A percentile compares a stretch with the other conserved stretches of the same genome.
Conservation (phyloP, 2,797 vertebrate species). For the Acomys russatus region DNA sequence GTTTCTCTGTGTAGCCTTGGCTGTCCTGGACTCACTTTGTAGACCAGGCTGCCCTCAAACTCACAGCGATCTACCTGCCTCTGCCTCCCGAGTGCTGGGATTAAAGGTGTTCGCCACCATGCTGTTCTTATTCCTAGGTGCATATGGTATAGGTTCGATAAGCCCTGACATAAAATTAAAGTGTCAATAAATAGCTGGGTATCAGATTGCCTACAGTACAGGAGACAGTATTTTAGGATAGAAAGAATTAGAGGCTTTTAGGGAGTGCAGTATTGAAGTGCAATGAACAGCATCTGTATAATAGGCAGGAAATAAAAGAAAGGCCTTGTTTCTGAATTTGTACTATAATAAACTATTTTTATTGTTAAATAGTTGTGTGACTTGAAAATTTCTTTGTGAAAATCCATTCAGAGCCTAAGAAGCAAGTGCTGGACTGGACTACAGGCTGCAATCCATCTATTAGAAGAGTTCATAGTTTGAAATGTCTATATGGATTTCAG, state of each 20-base stretch:
- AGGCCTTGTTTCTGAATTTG: not conserved
- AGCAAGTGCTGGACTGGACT: not conserved
- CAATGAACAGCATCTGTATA: slow-evolving; percentile 6
- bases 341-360: slow-evolving; percentile 30
- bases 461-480: slow-evolving; percentile 49
- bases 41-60: too few species aligned
- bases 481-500: slow-evolving; percentile 40
- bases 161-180: slow-evolving; percentile 24
- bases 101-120: too few species aligned
- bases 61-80: too few species aligned
- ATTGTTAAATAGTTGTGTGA: slow-evolving; percentile 42
- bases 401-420: slow-evolving; percentile 48
- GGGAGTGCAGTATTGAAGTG: not conserved
- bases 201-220: slow-evolving; percentile 28
- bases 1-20: too few species aligned
- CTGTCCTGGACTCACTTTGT: too few species aligned
- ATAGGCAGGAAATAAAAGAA: not conserved
- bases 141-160: not conserved
- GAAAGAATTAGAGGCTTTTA: slow-evolving; percentile 30
- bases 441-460: not conserved
- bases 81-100: too few species aligned
- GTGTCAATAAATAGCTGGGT: slow-evolving; percentile 25
- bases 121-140: not conserved
- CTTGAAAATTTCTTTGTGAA: slow-evolving; percentile 31
- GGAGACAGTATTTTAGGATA: not conserved